Conservation (phyloP, 2,888 invertebrate species). For the Lutraria lutraria region DNA sequence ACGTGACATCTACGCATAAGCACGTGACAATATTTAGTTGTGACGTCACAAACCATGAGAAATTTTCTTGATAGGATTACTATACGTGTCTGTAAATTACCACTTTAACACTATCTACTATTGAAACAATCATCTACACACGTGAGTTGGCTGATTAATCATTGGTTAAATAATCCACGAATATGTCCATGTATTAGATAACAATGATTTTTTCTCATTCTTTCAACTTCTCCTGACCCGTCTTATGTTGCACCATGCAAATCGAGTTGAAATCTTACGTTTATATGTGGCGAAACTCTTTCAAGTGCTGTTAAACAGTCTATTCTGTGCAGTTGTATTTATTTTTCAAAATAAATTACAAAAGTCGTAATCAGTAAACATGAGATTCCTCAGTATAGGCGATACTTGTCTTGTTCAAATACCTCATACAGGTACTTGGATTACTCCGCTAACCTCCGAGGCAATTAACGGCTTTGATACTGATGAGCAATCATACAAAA, state of each 20-base stretch:
- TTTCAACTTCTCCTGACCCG: slow-evolving; percentile 10
- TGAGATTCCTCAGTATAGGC: slow-evolving; percentile 57
- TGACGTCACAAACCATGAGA: not conserved
- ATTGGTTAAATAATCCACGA: not conserved
- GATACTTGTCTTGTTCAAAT: slow-evolving; percentile 66
- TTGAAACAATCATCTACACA: slow-evolving; percentile 8
- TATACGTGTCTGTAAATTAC: not conserved
- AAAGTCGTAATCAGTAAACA: slow-evolving; percentile 60
- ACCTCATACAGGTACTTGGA: slow-evolving; percentile 63
- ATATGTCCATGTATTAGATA: not conserved
- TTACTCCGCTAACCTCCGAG: slow-evolving; percentile 61
- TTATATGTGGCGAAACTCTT: slow-evolving; percentile 37
- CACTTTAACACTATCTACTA: not conserved
- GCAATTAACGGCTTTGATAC: slow-evolving; percentile 71
- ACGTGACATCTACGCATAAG: no score
- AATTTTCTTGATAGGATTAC: not conserved
- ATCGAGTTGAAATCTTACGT: not conserved
- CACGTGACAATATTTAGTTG: no score
- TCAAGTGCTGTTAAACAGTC: slow-evolving; percentile 47
- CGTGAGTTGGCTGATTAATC: not conserved
- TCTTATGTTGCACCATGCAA: slow-evolving; percentile 6
- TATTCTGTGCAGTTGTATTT: slow-evolving; percentile 45
- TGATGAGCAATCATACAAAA: slow-evolving; percentile 65
- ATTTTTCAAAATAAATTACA: slow-evolving; percentile 62
- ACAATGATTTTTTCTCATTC: slow-evolving; percentile 3